Conservation (phyloP, 2,888 invertebrate genomes). For the Tinea trinotella region DNA sequence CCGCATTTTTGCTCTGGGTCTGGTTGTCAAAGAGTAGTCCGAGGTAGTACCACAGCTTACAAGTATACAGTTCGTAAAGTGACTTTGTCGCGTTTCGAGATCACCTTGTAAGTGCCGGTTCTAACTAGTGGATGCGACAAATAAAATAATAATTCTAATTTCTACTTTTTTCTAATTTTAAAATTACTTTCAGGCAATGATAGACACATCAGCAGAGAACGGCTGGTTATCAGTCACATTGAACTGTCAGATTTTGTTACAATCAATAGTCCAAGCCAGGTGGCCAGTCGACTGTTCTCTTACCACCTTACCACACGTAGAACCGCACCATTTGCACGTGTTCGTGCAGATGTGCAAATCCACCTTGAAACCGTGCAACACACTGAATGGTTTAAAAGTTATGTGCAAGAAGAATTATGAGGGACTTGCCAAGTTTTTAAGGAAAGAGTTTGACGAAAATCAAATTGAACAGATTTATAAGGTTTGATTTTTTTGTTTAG, state of each 20-base stretch:
- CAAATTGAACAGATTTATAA: conserved; percentile 78
- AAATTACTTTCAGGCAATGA: conserved; percentile 88
- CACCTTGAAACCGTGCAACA: conserved; percentile 44
- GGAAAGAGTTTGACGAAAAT: conserved; percentile 75
- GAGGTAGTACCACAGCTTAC: too few relatives aligned
- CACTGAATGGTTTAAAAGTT: conserved; percentile 74
- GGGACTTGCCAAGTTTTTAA: conserved; percentile 72
- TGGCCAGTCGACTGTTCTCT: conserved; percentile 86
- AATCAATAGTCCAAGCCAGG: conserved; percentile 92
- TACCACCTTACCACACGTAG: conserved; percentile 83
- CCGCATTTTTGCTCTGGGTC: too few relatives aligned
- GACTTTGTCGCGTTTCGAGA: too few relatives aligned
- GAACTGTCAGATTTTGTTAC: conserved; percentile 83
- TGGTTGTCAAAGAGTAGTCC: too few relatives aligned
- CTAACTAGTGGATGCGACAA: too few relatives aligned
- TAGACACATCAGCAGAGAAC: conserved; percentile 91
- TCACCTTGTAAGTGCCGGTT: too few relatives aligned
- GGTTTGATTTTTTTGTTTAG: conserved; percentile 42
- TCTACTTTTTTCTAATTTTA: too few relatives aligned
- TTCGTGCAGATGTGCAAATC: conserved; percentile 67
- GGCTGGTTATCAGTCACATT: conserved; percentile 91
- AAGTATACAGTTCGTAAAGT: too few relatives aligned
- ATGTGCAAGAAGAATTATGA: conserved; percentile 71
- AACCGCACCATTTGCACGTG: conserved; percentile 73
- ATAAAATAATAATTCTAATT: too few relatives aligned